Base-by-base conservation (phyloP, 2,797 vertebrate species). In the Lepidocolaptes lacrymiger region DNA sequence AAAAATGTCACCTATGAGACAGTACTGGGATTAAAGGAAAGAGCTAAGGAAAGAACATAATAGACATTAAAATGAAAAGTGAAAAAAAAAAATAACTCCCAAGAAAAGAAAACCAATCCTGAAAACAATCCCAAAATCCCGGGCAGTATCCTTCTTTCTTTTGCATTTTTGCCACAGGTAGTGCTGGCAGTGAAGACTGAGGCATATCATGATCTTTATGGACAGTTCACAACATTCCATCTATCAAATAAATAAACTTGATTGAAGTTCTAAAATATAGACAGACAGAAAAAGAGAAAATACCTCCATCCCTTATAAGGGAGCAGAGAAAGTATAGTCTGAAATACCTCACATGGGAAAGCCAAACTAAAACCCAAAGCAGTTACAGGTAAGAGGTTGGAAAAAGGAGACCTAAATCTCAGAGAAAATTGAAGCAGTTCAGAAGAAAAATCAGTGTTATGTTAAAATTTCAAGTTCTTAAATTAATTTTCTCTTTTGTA, bases 301-400 rank as follows among this genome's bases (percentile, higher is more conserved):
- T 3, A 58, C 44, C 0, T 39, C 12, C 12, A 41, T 46, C 18
- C 3, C n/a, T 67, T 54, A 44, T 28, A 77, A 74, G 16, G 15
- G 7, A 74, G 12, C 15, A 59, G 13, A 68, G 36, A 52, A 85
- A 82, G 2, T 15, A 51, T 37, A 63, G 6, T 56, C 54, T 89
- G 44, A 80, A 80, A 76, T 56, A 36, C 10, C 15, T 75, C 37
- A 32, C 9, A 12, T 19, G 26, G 15, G 17, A 85, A 90, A 78
- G 17, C 6, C 36, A 85, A 30, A 18, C 10, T 46, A 36, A 48
- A 49, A 87, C 55, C 5, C 0, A 4, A 76, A 59, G 8, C 6
- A 3, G 2, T 28, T 77, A 2, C 0, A 1, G 8, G 6, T 51
- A 3, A 74, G 14, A 58, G 2, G 2, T 0, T 48, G 13, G 24